Base-by-base conservation (phyloP, 2,888 invertebrate genomes). In the Agapetus fuscipes region DNA sequence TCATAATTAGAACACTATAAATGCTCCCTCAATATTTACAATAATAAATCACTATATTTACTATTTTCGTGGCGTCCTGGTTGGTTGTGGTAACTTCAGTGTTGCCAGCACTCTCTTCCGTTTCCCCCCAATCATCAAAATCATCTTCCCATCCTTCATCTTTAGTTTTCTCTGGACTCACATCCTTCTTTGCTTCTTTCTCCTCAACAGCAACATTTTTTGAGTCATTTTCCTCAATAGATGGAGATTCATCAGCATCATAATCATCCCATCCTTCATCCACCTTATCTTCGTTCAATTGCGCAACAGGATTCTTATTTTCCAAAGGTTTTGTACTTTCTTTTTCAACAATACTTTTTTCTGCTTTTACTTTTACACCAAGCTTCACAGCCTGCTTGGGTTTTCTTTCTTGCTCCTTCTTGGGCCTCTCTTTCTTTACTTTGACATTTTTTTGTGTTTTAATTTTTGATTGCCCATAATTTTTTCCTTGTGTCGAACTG, bases 221-320 rank as follows among this genome's bases (percentile, higher is more conserved):
- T 6, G 9, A 20, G 5, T 20, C 5, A 20, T 20, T 9, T 20
- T 53, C 51, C n/a, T n/a, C n/a, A n/a, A n/a, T n/a, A n/a, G n/a
- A n/a, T n/a, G n/a, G n/a, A n/a, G n/a, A n/a, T 4, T 60, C 61
- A 26, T 67, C 67, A 31, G 66, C 54, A 17, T 68, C 67, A 56
- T 71, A 69, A 50, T 71, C 64, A 48, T 67, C 69, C 71, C 72
- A 71, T 1, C 68, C 68, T 37, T 66, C 61, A 9, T 59, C 51
- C 34, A 50, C 49, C 24, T 51, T 49, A 36, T 49, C 50, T 30
- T 50, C 45, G 12, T 33, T 43, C 20, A 6, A 6, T 20, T 20
- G 5, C 4, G 9, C 20, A 9, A 20, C 20, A 20, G n/a, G n/a
- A n/a, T n/a, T n/a, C n/a, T n/a, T n/a, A n/a, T n/a, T n/a, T n/a